Base-by-base conservation (phyloP, 2,797 vertebrate species). In the Schizopygopsis malacanthus region DNA sequence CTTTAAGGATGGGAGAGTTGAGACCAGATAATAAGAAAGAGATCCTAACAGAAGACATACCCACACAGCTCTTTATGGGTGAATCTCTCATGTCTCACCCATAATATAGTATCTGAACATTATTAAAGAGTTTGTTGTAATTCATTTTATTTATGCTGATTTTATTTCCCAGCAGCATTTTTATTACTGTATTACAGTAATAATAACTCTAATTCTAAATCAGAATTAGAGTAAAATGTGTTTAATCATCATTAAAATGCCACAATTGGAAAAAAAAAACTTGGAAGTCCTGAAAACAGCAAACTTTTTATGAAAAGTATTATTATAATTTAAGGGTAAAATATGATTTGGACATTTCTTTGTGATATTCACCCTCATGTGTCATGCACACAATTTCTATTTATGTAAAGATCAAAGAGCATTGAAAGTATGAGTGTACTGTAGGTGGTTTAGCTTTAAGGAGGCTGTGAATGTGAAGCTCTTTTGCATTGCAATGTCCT, bases 401-500 rank as follows among this genome's bases (percentile, higher is more conserved):
- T 73, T 28, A 28, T 82, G 28, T 59, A n/a, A 72, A 47, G 1
- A 80, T 39, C 28, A 65, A 82, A 52, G 43, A 37, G 28, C 16
- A 70, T 43, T 41, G n/a, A 28, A 54, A 77, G 47, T 77, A 28
- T 52, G 73, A 20, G 15, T 67, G 16, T 69, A 77, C 45, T 67
- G 16, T 54, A 45, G 65, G 54, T 82, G 54, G 59, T 47, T 71
- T 79, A 54, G 45, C 52, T 78, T 77, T 72, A 77, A 61, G 75
- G 75, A 50, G 41, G 54, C 45, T 39, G 65, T 47, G 65, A 67
- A 72, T 25, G 47, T 47, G 12, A 22, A n/a, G 33, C 11, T 71
- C 11, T 81, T 76, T 13, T 54, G 47, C 50, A 59, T 72, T 63
- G 54, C 39, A 25, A 41, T 83, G 77, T 72, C 82, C 43, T 84